phyloP scores from a whole-genome alignment of 1,140 invertebrate genomes.

The Berghia stephanieae region DNA sequence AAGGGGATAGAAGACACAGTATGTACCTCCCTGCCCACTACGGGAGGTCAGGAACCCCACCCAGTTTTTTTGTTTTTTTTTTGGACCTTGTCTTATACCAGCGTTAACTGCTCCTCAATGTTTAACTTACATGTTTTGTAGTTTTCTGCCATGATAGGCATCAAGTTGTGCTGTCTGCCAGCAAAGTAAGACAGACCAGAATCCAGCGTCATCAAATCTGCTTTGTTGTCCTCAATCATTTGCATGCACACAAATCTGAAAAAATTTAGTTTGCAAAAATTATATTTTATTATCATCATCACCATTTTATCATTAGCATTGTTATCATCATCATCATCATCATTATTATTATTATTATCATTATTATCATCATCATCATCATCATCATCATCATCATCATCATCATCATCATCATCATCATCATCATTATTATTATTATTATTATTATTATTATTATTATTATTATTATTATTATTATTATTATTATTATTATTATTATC shows the following conservation, averaged over 20 bases:
- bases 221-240: slow-evolving; percentile 78
- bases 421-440: too few species aligned
- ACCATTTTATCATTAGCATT: too few species aligned
- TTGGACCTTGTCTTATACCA: background rate
- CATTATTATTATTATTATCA: background rate
- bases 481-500: too few species aligned
- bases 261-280: slow-evolving; percentile 14
- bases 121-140: slow-evolving; percentile 61
- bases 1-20: background rate
- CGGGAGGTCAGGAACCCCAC: too few species aligned
- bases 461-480: too few species aligned
- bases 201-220: slow-evolving; percentile 87
- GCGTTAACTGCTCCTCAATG: background rate
- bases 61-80: too few species aligned
- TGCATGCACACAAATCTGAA: slow-evolving; percentile 80
- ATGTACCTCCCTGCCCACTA: too few species aligned
- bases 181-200: slow-evolving; percentile 92
- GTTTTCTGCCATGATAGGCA: slow-evolving; percentile 74
- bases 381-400: too few species aligned
- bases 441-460: too few species aligned
- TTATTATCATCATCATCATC: background rate
- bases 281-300: slow-evolving; percentile 5
- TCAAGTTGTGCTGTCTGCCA: slow-evolving; percentile 89
- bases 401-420: too few species aligned
- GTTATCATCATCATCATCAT: background rate